Evolutionary conservation across 2,113 vertebrate genomes (phyloP), one percentile per base, ranked within the genome.

Genomic region (Chloroceryle aenea): DNA sequence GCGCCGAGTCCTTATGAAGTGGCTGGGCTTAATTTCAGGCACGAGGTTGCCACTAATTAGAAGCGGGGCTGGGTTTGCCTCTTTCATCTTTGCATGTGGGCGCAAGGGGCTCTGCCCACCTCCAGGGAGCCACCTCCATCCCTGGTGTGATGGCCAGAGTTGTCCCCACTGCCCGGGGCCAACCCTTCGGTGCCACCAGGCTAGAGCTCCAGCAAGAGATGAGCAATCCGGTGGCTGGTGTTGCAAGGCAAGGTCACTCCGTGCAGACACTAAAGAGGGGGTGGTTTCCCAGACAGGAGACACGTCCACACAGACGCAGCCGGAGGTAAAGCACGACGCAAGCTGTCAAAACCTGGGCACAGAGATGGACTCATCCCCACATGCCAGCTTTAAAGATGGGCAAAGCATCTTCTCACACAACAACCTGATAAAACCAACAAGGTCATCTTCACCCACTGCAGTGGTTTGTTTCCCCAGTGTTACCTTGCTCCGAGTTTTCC

Each of bases 61-160:
- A 32, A 66, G 40, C 43, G 36, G 64, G 55, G n/a, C 45, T 68
- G 59, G n/a, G 71, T 79, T 62, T 32, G 27, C 34, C 23, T 67
- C 74, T 95, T 87, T 91, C 88, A 91, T 72, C 74, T 40, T 1
- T 3, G 36, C 2, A 4, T 62, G 34, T 5, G 25, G 3, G 27
- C 0, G 0, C 6, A 2, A 64, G 48, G 68, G 45, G 45, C 45
- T 47, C 45, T 47, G 45, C 30, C 47, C 81, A 55, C 2, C 64
- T 30, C 47, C 34, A 8, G 38, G 61, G 47, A 85, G 74, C 26
- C 75, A 55, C 36, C 71, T 72, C 81, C 61, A 42, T 19, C 81
- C 42, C 12, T 3, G 3, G 26, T 6, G 3, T 0, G 0, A 84
- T 4, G 45, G 74, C n/a, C 3, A 2, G 48, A 81, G 73, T 64